Percentiles rank a stretch among this genome's conserved stretches.
These are phyloP conservation scores for Dione vanillae DNA, from an alignment of 2,888 invertebrate genomes.

Conservation along the genomic window DNA sequence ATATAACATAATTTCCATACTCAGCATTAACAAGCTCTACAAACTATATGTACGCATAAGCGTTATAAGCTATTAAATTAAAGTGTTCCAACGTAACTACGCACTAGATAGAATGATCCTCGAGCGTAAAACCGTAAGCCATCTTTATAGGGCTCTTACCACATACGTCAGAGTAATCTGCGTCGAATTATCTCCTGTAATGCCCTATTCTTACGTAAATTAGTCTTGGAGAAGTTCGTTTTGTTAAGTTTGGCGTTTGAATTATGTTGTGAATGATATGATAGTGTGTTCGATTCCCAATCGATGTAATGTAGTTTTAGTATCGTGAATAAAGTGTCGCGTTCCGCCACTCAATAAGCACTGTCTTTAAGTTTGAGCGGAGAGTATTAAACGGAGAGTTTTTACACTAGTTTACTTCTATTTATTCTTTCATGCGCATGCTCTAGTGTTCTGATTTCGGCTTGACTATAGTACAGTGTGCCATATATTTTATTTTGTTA, in stretches of 20 bases:
- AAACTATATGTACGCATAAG: not conserved
- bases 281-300: too few relatives aligned
- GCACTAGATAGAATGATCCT: conserved; percentile 12
- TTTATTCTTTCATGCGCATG: too few relatives aligned
- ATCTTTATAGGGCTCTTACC: conserved; percentile 36
- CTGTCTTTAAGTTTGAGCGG: too few relatives aligned
- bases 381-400: too few relatives aligned
- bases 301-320: too few relatives aligned
- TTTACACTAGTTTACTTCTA: too few relatives aligned
- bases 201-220: conserved; percentile 29
- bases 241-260: not conserved
- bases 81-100: conserved; percentile 17
- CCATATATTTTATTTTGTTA: too few relatives aligned
- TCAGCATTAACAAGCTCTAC: not conserved
- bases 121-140: conserved; percentile 25
- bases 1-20: too few relatives aligned
- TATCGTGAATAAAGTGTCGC: too few relatives aligned
- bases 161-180: conserved; percentile 41
- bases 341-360: too few relatives aligned
- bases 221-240: not conserved
- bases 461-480: too few relatives aligned
- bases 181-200: conserved; percentile 42
- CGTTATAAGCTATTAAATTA: conserved; percentile 20
- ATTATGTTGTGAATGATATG: not conserved
- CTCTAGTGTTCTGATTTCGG: too few relatives aligned